Evolutionary conservation across 2,113 vertebrate genomes (phyloP), one percentile per base, ranked within the genome.

Genomic region (Carassius carassius): DNA sequence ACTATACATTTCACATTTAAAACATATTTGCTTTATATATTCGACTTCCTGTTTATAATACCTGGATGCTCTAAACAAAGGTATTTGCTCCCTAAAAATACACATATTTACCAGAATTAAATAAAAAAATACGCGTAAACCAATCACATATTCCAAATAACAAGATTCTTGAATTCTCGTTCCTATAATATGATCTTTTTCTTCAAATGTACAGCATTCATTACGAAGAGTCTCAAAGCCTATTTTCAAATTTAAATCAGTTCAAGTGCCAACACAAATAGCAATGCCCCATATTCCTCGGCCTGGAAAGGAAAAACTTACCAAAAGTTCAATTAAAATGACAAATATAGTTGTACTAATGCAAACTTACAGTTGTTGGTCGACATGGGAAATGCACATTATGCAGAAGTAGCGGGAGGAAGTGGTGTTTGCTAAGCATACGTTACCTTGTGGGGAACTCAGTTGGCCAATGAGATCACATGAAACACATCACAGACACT

Each of bases 321-420:
- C 63, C n/a, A 54, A 51, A 1, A 32, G 25, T 21, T n/a, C 16
- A 5, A 8, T 11, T 19, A 10, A 51, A 41, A 47, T 41, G 41
- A 29, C 62, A 41, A 74, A 63, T 35, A 82, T 3, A 23, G 44
- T 72, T 54, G 23, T 67, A 13, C 51, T 51, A 75, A 76, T 9
- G 70, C 72, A 23, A 23, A 91, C 90, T 91, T 87, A 91, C 93
- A 76, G 90, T 89, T 86, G 86, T 86, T 78, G 19, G 87, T 94
- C 91, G 91, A 92, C 93, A 92, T 93, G 87, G 91, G 91, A 91
- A 93, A 93, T 85, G 89, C 77, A 41, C 90, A 1, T 86, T 89
- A 89, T 91, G 90, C 89, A 92, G 90, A 92, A 91, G 89, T 89
- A 90, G 85, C 70, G 87, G 88, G 92, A 95, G 94, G 95, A 95